Base-by-base conservation (phyloP, 2,797 vertebrate genomes). In the Siniperca scherzeri region DNA sequence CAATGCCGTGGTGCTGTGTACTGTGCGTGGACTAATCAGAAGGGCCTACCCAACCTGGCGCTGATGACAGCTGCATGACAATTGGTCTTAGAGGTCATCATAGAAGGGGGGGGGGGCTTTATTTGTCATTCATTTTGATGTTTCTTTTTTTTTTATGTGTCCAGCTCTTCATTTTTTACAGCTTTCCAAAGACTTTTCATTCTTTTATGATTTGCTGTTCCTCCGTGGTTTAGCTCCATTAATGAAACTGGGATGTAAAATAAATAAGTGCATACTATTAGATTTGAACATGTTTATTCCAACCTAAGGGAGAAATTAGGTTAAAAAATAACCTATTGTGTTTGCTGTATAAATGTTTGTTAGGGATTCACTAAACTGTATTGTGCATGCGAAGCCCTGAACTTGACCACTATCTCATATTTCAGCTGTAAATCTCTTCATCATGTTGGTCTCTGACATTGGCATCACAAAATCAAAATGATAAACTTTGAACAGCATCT, bases 21-120 rank as follows among this genome's bases (percentile, higher is more conserved):
- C 92, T 89, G 88, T 94, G 86, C 93, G 93, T 93, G 94, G 95
- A 95, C 95, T 94, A 96, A 95, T 94, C 92, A 86, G 91, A 92
- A 87, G 89, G 89, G 86, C 88, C 93, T 76, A 87, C 62, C 90
- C 81, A 85, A 83, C 89, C 88, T 89, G 88, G 82, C 68, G 48
- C 87, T 87, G 87, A 91, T 93, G 91, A 93, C 90, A 78, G 81
- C 92, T 91, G 82, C 70, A 80, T 90, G 87, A 90, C 83, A 86
- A 72, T 94, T 91, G 91, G 89, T 94, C 81, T 84, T 83, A 75
- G 78, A 84, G 64, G 80, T 92, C 79, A 80, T 88, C 71, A 77
- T 74, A 87, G 70, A 88, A 79, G 77, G 88, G 86, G 30, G 30
- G 27, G 82, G 74, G 74, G 76, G 80, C 16, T 86, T 78, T 70